Percentiles rank a stretch among this genome's conserved stretches.
Conservation (phyloP, 2,888 invertebrate species). For the Tryphoninae sp. region DNA sequence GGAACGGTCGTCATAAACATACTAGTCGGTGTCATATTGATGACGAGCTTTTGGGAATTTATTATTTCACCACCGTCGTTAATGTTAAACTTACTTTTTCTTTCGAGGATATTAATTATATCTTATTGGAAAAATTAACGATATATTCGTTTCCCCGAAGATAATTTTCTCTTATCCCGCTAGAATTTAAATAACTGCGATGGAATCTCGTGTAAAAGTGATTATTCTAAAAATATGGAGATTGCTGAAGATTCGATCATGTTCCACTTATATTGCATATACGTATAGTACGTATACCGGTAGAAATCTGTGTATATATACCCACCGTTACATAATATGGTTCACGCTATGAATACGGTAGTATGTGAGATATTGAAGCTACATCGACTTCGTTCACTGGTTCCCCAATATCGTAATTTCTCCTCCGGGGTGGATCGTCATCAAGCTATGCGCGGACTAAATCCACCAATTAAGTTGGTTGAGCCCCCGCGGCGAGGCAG, state of each 20-base stretch:
- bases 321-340: background rate
- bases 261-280: constrained; percentile 26
- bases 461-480: constrained; percentile 65
- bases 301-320: background rate
- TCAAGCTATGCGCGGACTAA: constrained; percentile 59
- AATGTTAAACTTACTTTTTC: background rate
- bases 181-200: background rate
- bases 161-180: background rate
- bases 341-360: constrained; percentile 12
- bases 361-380: constrained; percentile 17
- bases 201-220: constrained; percentile 25
- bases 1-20: constrained; percentile 8
- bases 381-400: constrained; percentile 20
- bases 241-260: constrained; percentile 50
- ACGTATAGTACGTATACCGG: background rate
- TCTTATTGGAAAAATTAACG: too few relatives aligned
- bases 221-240: constrained; percentile 44
- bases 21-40: constrained; percentile 26
- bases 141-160: background rate
- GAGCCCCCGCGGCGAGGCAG: constrained; percentile 38
- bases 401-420: constrained; percentile 53
- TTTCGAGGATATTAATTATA: too few relatives aligned
- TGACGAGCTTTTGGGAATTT: constrained; percentile 11
- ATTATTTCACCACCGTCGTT: background rate
- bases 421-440: constrained; percentile 57